phyloP scores from a whole-genome alignment of 23 tunicate species.

The Trididemnum clinides region DNA sequence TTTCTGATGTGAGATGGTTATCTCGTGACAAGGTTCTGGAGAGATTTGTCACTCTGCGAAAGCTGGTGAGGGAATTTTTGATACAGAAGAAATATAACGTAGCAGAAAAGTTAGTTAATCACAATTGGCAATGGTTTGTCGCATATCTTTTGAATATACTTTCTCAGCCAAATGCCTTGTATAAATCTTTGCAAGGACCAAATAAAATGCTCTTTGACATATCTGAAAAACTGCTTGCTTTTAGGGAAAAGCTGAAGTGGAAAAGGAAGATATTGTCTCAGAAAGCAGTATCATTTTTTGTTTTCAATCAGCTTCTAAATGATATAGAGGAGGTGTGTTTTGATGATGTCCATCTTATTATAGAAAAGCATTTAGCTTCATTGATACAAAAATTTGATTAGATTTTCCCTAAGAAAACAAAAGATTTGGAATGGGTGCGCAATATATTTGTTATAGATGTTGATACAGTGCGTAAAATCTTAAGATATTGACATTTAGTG shows the following conservation, averaged over 20 bases:
- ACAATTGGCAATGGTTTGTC: too few species aligned
- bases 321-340: too few species aligned
- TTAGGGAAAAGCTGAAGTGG: slow-evolving; percentile 50
- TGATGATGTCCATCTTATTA: slow-evolving; percentile 21
- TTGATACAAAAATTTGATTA: neutral
- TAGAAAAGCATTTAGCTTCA: neutral
- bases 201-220: neutral
- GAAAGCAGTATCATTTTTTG: slow-evolving; percentile 14
- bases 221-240: slow-evolving; percentile 55
- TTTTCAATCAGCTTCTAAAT: slow-evolving; percentile 14
- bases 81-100: too few species aligned
- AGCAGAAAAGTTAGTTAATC: too few species aligned
- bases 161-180: too few species aligned
- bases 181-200: too few species aligned
- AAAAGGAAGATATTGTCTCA: slow-evolving; percentile 11
- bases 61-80: too few species aligned
- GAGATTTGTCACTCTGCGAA: too few species aligned
- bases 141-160: too few species aligned
- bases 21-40: too few species aligned
- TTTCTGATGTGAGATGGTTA: too few species aligned
- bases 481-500: slow-evolving; percentile 12
- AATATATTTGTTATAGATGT: slow-evolving; percentile 11
- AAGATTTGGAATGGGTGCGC: slow-evolving; percentile 22
- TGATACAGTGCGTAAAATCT: slow-evolving; percentile 1
- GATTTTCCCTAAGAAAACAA: neutral